phyloP scores from a whole-genome alignment of 2,888 invertebrate genomes.

The Trilocha varians region DNA sequence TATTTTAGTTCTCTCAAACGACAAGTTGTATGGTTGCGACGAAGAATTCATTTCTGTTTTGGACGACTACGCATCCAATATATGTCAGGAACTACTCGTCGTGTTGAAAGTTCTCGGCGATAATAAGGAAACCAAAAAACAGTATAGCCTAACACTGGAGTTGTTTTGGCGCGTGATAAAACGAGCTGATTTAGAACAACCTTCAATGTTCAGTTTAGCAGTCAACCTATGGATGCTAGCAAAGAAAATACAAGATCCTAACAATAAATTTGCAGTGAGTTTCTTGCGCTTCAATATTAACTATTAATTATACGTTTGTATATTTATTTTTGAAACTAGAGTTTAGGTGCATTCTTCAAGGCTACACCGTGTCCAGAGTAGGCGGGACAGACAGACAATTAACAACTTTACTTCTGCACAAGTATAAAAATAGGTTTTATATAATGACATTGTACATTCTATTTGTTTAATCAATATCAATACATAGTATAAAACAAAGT shows the following conservation, averaged over 20 bases:
- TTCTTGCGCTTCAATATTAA: slow-evolving; percentile 1
- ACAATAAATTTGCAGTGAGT: slow-evolving; percentile 47
- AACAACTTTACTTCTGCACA: too few species aligned
- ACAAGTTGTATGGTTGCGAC: slow-evolving; percentile 91
- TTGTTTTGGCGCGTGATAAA: slow-evolving; percentile 78
- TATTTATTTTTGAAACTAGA: too few species aligned
- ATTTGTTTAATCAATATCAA: too few species aligned
- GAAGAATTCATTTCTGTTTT: slow-evolving; percentile 87
- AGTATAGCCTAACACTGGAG: slow-evolving; percentile 82
- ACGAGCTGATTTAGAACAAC: slow-evolving; percentile 76
- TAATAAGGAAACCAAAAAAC: slow-evolving; percentile 76
- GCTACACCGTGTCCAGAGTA: too few species aligned
- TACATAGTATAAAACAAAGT: too few species aligned
- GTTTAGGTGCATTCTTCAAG: too few species aligned
- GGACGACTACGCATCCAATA: slow-evolving; percentile 81
- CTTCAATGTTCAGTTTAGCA: slow-evolving; percentile 78
- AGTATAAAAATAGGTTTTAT: too few species aligned
- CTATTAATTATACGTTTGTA: too few species aligned
- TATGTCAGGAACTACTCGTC: slow-evolving; percentile 83
- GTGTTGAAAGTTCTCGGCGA: slow-evolving; percentile 81
- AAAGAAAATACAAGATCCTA: slow-evolving; percentile 69
- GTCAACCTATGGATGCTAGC: slow-evolving; percentile 87
- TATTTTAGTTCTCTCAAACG: slow-evolving; percentile 89
- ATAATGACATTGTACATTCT: too few species aligned
- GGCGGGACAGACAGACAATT: too few species aligned